Evolutionary conservation across 1,140 invertebrate species (phyloP).

Genomic region (Pseudachorutes palmiensis): DNA sequence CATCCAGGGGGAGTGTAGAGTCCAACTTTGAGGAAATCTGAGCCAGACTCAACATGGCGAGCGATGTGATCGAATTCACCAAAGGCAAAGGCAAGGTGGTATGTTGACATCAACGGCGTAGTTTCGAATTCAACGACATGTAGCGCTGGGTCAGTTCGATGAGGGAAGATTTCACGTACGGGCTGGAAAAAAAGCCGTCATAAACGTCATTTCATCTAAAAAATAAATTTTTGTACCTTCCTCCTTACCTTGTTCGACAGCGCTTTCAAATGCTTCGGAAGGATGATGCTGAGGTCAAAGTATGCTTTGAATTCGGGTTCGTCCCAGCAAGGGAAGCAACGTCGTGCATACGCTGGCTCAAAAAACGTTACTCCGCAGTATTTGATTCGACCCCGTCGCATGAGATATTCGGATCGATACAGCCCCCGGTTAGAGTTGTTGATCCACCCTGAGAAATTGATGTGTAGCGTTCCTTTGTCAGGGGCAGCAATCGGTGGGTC

Average conservation of each 20-base stretch:
- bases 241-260: neutral
- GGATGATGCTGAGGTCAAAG: neutral
- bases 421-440: too few species aligned
- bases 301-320: neutral
- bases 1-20: neutral
- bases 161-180: neutral
- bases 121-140: neutral
- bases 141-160: neutral
- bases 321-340: neutral
- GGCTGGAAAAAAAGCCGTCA: neutral
- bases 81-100: neutral
- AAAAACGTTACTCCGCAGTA: too few species aligned
- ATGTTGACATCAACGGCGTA: neutral
- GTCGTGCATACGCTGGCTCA: neutral
- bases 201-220: neutral
- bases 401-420: too few species aligned
- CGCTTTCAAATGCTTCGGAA: neutral
- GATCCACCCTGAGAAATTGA: too few species aligned
- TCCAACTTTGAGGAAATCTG: neutral
- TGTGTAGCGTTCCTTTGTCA: too few species aligned
- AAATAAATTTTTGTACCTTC: neutral
- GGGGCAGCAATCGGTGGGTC: too few species aligned
- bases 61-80: neutral
- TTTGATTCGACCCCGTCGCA: too few species aligned
- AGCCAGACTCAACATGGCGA: neutral